phyloP scores from a whole-genome alignment of 2,888 invertebrate species.

The Eustalomyia histrio region DNA sequence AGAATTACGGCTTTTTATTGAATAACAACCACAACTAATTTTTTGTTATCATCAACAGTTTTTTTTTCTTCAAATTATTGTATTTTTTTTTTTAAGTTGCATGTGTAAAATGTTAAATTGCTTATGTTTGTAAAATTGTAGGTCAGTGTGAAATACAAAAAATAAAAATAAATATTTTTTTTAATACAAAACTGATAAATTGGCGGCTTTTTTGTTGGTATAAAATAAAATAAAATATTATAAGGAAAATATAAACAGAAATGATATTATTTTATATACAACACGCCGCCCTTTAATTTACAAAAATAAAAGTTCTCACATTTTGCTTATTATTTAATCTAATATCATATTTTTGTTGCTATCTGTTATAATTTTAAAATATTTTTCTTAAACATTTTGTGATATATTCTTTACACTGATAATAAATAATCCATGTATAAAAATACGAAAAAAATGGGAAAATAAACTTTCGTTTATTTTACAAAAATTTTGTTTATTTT shows the following conservation, averaged over 20 bases:
- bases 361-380: not conserved
- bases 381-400: not conserved
- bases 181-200: constrained; percentile 7
- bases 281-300: not conserved
- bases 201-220: constrained; percentile 3
- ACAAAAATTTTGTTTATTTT: too few relatives aligned
- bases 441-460: too few relatives aligned
- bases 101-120: constrained; percentile 26
- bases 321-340: not conserved
- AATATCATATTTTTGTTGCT: not conserved
- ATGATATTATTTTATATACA: not conserved
- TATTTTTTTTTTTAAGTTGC: constrained; percentile 3
- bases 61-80: not conserved
- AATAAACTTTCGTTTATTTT: too few relatives aligned
- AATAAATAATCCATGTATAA: too few relatives aligned
- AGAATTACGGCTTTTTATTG: not conserved
- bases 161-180: constrained; percentile 5
- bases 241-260: not conserved
- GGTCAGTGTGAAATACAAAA: constrained; percentile 23
- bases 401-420: not conserved
- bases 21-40: not conserved
- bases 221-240: not conserved
- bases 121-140: constrained; percentile 32
- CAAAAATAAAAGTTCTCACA: not conserved
- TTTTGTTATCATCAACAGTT: constrained; percentile 24